Percentiles rank a stretch among this genome's conserved stretches.
These are phyloP conservation scores for Drosophila pallidifrons DNA, from an alignment of 1,140 invertebrate genomes.

Conservation along the genomic window DNA sequence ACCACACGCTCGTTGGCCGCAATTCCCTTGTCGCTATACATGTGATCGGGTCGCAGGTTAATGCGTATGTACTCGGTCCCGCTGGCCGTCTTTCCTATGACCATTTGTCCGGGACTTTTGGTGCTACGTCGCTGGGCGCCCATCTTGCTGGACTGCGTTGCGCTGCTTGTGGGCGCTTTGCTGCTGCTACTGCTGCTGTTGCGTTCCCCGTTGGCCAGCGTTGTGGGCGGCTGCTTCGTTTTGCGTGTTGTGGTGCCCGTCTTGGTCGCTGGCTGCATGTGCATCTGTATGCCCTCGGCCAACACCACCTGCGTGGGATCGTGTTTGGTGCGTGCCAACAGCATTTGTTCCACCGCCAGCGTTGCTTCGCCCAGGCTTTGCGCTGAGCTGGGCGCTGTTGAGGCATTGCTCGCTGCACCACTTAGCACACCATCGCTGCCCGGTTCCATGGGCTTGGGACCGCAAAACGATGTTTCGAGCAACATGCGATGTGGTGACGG, in stretches of 20 bases:
- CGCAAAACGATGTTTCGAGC: slow-evolving; percentile 95
- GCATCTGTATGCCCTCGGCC: slow-evolving; percentile 86
- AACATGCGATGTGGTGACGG: slow-evolving; percentile 95
- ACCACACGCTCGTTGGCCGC: slow-evolving; percentile 78
- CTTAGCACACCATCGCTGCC: slow-evolving; percentile 66
- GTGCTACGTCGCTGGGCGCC: slow-evolving; percentile 66
- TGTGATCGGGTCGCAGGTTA: slow-evolving; percentile 88
- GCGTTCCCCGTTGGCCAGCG: slow-evolving; percentile 63
- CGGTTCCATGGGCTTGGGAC: slow-evolving; percentile 89
- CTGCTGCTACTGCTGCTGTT: slow-evolving; percentile 48
- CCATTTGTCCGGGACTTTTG: slow-evolving; percentile 81
- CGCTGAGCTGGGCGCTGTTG: slow-evolving; percentile 60
- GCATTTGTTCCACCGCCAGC: slow-evolving; percentile 88
- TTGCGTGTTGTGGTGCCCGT: slow-evolving; percentile 31
- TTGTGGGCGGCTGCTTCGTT: slow-evolving; percentile 42
- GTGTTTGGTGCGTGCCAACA: slow-evolving; percentile 86
- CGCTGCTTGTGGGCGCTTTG: not conserved
- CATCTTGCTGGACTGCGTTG: slow-evolving; percentile 21
- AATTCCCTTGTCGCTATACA: slow-evolving; percentile 87
- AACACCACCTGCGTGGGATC: slow-evolving; percentile 87
- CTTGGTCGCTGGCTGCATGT: slow-evolving; percentile 65
- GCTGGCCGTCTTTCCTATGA: slow-evolving; percentile 80
- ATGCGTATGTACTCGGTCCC: slow-evolving; percentile 88
- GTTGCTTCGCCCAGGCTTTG: slow-evolving; percentile 86
- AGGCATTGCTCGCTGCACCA: slow-evolving; percentile 49